Evolutionary conservation across 2,797 vertebrate genomes (phyloP).

Genomic region (Amazona ochrocephala): DNA sequence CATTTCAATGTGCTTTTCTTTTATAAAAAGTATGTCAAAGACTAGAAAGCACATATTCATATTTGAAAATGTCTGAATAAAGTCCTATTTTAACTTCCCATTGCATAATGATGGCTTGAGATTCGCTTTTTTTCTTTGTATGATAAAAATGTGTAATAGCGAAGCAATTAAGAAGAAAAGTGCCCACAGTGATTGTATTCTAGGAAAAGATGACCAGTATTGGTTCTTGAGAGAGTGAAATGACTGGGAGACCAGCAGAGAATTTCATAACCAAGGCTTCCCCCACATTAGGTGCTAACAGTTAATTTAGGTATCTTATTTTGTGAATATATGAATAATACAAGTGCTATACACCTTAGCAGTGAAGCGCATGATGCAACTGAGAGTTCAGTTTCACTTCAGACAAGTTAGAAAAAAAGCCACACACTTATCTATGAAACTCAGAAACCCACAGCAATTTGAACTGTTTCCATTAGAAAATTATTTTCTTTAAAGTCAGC

Average conservation of each 20-base stretch:
- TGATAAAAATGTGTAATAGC: not conserved
- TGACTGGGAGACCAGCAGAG: not conserved
- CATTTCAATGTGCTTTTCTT: not conserved
- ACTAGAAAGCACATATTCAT: not conserved
- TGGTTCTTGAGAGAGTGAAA: not conserved
- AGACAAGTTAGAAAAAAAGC: rapidly evolving
- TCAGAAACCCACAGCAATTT: not conserved
- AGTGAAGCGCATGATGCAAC: not conserved
- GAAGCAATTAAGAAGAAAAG: not conserved
- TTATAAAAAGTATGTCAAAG: not conserved
- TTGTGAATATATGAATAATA: not conserved
- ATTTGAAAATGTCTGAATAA: not conserved
- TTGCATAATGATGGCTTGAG: not conserved
- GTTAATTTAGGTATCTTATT: not conserved
- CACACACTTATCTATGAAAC: not conserved
- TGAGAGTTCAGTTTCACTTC: not conserved
- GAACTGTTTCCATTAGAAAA: not conserved
- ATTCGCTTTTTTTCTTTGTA: not conserved
- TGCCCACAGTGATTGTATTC: not conserved
- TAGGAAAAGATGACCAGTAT: not conserved
- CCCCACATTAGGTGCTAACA: not conserved
- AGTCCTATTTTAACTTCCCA: not conserved
- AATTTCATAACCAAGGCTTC: not conserved
- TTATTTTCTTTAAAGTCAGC: not conserved
- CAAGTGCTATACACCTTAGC: not conserved